Evolutionary conservation across 2,797 vertebrate genomes (phyloP).

Genomic region (Antrozous pallidus): DNA sequence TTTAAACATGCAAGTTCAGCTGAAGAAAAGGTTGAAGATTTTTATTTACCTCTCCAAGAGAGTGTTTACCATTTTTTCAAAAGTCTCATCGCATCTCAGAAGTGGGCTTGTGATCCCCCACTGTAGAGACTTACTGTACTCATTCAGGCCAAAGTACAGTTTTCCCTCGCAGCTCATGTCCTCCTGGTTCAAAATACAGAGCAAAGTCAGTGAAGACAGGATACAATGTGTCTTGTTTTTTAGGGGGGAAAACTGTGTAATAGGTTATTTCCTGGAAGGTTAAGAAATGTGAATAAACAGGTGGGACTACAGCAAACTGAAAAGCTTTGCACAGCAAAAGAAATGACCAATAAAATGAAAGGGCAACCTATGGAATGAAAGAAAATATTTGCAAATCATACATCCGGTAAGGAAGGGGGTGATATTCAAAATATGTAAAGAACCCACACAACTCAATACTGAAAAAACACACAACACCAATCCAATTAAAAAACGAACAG

Average conservation of each 20-base stretch:
- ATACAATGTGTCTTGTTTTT: neutral
- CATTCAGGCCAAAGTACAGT: slow-evolving; percentile 94
- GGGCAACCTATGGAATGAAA: neutral
- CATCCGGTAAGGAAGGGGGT: neutral
- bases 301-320: neutral
- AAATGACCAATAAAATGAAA: neutral
- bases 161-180: slow-evolving; percentile 86
- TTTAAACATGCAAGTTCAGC: neutral
- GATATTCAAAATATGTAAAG: neutral
- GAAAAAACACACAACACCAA: neutral
- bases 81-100: slow-evolving; percentile 95
- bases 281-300: neutral
- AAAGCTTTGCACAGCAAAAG: neutral
- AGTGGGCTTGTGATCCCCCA: slow-evolving; percentile 98
- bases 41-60: slow-evolving; percentile 92
- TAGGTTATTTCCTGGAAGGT: neutral
- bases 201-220: slow-evolving; percentile 44
- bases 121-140: slow-evolving; percentile 95
- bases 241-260: neutral
- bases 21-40: neutral
- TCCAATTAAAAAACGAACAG: neutral
- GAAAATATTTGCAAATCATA: neutral
- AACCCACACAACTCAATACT: neutral
- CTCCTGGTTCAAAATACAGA: slow-evolving; percentile 84
- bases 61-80: slow-evolving; percentile 97